phyloP scores from a whole-genome alignment of 2,113 vertebrate genomes.

The Hyperoodon ampullatus region DNA sequence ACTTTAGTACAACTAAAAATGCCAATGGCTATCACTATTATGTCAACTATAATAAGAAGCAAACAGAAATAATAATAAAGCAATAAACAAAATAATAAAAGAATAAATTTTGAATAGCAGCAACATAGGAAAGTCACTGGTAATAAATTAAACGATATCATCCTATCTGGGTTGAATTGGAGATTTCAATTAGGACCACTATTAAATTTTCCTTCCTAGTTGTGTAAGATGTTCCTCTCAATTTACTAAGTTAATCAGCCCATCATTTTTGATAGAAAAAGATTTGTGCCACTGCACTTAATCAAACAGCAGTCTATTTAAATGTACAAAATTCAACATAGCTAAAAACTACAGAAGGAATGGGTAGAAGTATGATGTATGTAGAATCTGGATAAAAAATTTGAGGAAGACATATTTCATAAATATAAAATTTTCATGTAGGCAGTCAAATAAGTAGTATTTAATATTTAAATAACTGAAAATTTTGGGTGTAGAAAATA shows the following conservation, averaged over 20 bases:
- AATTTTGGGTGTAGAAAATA: background rate
- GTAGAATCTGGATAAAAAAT: background rate
- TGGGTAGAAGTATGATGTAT: background rate
- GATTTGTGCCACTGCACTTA: background rate
- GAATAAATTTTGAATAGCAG: background rate
- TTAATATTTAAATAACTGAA: constrained; percentile 17
- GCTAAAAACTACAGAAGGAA: background rate
- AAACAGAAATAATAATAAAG: background rate
- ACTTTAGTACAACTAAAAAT: background rate
- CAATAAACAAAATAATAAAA: background rate
- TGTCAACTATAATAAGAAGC: background rate
- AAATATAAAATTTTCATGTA: background rate
- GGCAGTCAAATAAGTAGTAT: background rate
- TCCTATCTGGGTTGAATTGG: background rate
- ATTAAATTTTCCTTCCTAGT: background rate
- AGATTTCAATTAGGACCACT: background rate
- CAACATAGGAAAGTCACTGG: background rate
- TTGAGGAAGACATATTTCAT: background rate
- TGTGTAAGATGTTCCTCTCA: background rate
- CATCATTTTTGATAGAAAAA: background rate
- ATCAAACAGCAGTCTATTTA: background rate
- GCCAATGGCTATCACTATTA: background rate
- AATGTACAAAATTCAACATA: background rate
- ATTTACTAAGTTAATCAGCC: background rate
- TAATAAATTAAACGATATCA: background rate